These are phyloP conservation scores for Panagrolaimus sp. DNA, from an alignment of 1,140 invertebrate species.

Conservation along the genomic window DNA sequence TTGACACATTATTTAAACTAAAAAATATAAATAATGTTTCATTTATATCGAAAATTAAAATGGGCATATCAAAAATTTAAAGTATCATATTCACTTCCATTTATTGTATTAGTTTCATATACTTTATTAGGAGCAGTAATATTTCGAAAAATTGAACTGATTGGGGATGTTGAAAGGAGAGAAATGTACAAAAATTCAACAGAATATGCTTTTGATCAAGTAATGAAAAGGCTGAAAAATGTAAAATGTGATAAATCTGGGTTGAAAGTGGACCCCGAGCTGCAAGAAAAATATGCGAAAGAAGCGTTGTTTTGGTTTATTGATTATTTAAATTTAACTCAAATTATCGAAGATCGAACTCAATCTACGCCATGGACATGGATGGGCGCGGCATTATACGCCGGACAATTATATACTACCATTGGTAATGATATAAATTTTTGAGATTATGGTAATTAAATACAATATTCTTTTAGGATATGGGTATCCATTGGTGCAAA, in stretches of 20 bases:
- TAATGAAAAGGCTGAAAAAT: conserved; percentile 47
- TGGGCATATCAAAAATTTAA: conserved; percentile 24
- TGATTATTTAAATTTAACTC: conserved; percentile 54
- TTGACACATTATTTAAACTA: not conserved
- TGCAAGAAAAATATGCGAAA: conserved; percentile 30
- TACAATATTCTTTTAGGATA: conserved; percentile 47
- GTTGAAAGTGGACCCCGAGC: conserved; percentile 9
- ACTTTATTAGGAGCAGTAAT: conserved; percentile 45
- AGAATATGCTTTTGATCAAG: conserved; percentile 52
- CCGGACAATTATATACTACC: conserved; percentile 58
- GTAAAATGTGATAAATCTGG: conserved; percentile 32
- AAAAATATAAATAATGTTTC: not conserved
- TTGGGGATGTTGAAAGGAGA: conserved; percentile 36
- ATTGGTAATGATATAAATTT: conserved; percentile 44
- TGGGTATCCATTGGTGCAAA: conserved; percentile 51
- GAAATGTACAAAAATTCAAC: conserved; percentile 38
- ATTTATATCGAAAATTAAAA: not conserved
- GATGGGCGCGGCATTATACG: conserved; percentile 57
- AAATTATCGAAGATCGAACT: conserved; percentile 43
- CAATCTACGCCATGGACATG: conserved; percentile 50
- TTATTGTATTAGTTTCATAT: conserved; percentile 42
- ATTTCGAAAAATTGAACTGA: conserved; percentile 46
- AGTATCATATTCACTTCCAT: conserved; percentile 40
- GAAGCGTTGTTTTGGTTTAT: conserved; percentile 56
- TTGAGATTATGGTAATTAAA: conserved; percentile 24